Conservation (phyloP, 23 tunicate species). For the Clavelina lepadiformis region DNA sequence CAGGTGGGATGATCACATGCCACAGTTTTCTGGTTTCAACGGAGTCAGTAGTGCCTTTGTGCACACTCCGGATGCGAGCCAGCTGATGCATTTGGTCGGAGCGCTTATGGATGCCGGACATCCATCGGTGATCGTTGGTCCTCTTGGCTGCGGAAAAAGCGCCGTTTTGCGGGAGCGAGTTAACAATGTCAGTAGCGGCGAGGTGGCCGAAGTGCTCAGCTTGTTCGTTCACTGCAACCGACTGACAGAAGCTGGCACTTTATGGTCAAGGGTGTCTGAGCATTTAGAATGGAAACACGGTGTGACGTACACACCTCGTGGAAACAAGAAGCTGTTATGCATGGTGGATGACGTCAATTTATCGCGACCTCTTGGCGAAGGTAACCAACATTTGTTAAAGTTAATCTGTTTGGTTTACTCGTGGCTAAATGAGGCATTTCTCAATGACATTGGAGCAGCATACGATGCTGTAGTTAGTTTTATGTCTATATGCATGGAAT, state of each 20-base stretch:
- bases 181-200: constrained; percentile 80
- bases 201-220: constrained; percentile 76
- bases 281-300: constrained; percentile 83
- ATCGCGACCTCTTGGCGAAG: constrained; percentile 30
- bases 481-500: too few relatives aligned
- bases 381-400: too few relatives aligned
- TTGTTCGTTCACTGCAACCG: constrained; percentile 73
- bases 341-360: constrained; percentile 81
- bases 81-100: constrained; percentile 56
- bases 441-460: too few relatives aligned
- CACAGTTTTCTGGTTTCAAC: constrained; percentile 75
- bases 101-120: constrained; percentile 78
- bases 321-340: constrained; percentile 80
- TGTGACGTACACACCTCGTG: constrained; percentile 63
- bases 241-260: constrained; percentile 56
- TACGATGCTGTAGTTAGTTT: too few relatives aligned
- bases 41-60: constrained; percentile 57
- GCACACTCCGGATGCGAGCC: constrained; percentile 73
- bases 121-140: constrained; percentile 62
- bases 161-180: constrained; percentile 77
- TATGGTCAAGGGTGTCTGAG: constrained; percentile 61
- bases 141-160: constrained; percentile 83
- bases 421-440: too few relatives aligned
- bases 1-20: constrained; percentile 79
- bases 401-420: too few relatives aligned